Percentiles rank a stretch among this genome's conserved stretches.
phyloP scores from a whole-genome alignment of 2,113 vertebrate species.

The Jacana jacana region DNA sequence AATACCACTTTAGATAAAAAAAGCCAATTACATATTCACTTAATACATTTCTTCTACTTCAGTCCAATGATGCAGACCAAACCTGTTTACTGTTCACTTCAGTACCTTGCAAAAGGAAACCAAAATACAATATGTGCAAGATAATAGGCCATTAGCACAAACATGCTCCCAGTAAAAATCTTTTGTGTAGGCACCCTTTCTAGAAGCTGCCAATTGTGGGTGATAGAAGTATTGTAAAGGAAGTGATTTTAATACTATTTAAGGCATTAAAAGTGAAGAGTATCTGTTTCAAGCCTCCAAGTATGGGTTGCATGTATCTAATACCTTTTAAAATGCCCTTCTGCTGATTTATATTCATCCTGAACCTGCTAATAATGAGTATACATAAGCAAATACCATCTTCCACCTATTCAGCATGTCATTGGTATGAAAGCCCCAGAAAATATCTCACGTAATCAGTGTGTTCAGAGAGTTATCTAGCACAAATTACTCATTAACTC shows the following conservation, averaged over 20 bases:
- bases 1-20: slow-evolving; percentile 49
- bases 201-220: slow-evolving; percentile 56
- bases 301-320: slow-evolving; percentile 17
- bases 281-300: slow-evolving; percentile 41
- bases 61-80: slow-evolving; percentile 49
- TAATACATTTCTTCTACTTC: slow-evolving; percentile 53
- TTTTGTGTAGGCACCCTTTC: slow-evolving; percentile 56
- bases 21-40: slow-evolving; percentile 45
- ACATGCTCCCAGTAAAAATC: slow-evolving; percentile 50
- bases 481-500: slow-evolving; percentile 85
- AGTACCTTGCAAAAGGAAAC: slow-evolving; percentile 53
- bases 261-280: slow-evolving; percentile 17
- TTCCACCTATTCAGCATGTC: slow-evolving; percentile 64
- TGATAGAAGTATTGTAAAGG: slow-evolving; percentile 40
- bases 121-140: slow-evolving; percentile 50
- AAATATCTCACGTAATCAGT: slow-evolving; percentile 79
- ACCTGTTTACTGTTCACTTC: slow-evolving; percentile 58
- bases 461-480: slow-evolving; percentile 81
- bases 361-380: slow-evolving; percentile 46
- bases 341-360: slow-evolving; percentile 47
- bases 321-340: slow-evolving; percentile 34
- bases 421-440: slow-evolving; percentile 68
- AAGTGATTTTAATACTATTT: slow-evolving; percentile 53
- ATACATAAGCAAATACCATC: slow-evolving; percentile 51
- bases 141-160: slow-evolving; percentile 69